These are phyloP conservation scores for Dascillus cervinus DNA, from an alignment of 2,888 invertebrate genomes.

Conservation along the genomic window DNA sequence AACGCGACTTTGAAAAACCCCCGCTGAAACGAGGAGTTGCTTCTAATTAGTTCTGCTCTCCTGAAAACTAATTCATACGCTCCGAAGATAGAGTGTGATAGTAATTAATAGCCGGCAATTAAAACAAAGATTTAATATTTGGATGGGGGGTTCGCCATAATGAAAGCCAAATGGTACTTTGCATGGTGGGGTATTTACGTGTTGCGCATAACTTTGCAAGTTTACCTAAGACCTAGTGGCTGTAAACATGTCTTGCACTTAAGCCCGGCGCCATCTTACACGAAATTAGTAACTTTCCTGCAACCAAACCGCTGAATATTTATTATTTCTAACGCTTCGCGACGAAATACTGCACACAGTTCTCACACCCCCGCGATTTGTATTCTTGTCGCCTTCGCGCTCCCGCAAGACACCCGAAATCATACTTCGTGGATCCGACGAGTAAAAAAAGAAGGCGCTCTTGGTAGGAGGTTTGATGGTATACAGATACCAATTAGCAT, in stretches of 20 bases:
- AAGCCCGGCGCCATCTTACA: conserved; percentile 39
- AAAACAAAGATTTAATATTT: conserved; percentile 42
- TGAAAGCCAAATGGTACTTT: conserved; percentile 41
- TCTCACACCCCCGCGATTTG: conserved; percentile 4
- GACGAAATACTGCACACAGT: not conserved
- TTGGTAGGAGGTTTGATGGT: too few species aligned
- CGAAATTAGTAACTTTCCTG: conserved; percentile 26
- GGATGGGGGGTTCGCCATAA: conserved; percentile 33
- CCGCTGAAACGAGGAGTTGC: conserved; percentile 31
- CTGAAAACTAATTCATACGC: conserved; percentile 36
- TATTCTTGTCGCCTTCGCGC: too few species aligned
- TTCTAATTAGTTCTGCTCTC: conserved; percentile 38
- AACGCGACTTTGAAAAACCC: conserved; percentile 21
- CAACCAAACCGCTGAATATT: conserved; percentile 2
- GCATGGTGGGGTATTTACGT: conserved; percentile 40
- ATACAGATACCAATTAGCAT: too few species aligned
- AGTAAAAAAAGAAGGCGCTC: too few species aligned
- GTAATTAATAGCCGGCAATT: conserved; percentile 41
- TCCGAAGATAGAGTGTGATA: conserved; percentile 35
- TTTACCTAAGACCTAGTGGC: conserved; percentile 40
- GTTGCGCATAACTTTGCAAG: conserved; percentile 44
- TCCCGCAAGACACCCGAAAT: too few species aligned
- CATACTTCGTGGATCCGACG: too few species aligned
- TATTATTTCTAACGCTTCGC: not conserved
- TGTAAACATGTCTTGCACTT: conserved; percentile 42